Evolutionary conservation across 1,140 invertebrate species (phyloP).

Genomic region (Drosophila repletoides): DNA sequence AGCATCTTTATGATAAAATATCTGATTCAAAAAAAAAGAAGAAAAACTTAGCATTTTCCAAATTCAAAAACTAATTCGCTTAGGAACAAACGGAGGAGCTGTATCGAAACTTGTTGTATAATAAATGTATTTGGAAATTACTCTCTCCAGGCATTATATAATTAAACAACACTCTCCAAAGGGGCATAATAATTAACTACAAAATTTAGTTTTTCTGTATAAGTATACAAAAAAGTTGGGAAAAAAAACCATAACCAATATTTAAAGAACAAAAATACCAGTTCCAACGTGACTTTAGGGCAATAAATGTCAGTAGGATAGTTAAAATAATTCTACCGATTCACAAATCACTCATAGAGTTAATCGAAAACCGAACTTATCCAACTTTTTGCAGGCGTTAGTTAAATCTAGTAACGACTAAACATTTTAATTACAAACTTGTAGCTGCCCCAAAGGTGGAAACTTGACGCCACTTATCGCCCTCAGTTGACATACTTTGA

Average conservation of each 20-base stretch:
- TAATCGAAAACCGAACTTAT: not conserved
- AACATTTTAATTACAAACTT: slow-evolving; percentile 29
- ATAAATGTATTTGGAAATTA: too few species aligned
- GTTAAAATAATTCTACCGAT: not conserved
- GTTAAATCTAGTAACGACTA: slow-evolving; percentile 16
- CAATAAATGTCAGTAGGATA: not conserved
- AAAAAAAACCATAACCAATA: not conserved
- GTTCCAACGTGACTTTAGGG: slow-evolving; percentile 11
- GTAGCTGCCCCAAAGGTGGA: not conserved
- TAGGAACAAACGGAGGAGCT: too few species aligned
- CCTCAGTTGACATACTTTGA: slow-evolving; percentile 30
- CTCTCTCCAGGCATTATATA: too few species aligned
- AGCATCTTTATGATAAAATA: too few species aligned
- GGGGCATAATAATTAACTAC: not conserved
- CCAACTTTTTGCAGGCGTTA: not conserved
- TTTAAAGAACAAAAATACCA: not conserved
- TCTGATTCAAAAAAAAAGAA: too few species aligned
- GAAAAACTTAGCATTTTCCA: too few species aligned
- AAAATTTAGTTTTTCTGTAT: not conserved
- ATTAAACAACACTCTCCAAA: too few species aligned
- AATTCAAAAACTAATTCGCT: too few species aligned
- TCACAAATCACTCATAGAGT: slow-evolving; percentile 4
- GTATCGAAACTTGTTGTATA: too few species aligned
- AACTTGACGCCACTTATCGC: slow-evolving; percentile 16
- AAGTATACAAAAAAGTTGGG: too few species aligned